These are phyloP conservation scores for Brachymystax lenok DNA, from an alignment of 2,797 vertebrate species.

Conservation along the genomic window DNA sequence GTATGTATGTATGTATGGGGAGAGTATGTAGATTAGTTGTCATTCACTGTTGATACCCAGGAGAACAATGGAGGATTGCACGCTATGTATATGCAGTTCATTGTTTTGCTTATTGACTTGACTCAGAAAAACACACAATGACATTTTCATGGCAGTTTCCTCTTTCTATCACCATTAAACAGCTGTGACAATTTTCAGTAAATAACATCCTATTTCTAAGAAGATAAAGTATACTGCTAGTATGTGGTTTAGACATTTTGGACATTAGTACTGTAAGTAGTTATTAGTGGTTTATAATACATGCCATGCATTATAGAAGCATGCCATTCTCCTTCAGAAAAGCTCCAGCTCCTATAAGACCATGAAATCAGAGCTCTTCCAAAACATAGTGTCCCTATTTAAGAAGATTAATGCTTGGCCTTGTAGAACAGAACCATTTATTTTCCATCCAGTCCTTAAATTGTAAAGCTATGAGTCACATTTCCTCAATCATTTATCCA, in stretches of 20 bases:
- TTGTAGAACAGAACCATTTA: not conserved
- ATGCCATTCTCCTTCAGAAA: slow-evolving; percentile 44
- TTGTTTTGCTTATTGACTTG: too few species aligned
- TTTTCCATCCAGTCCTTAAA: not conserved
- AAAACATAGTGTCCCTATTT: not conserved
- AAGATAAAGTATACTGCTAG: too few species aligned
- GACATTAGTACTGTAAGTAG: slow-evolving; percentile 39
- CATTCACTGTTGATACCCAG: too few species aligned
- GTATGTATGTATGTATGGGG: too few species aligned
- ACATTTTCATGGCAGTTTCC: too few species aligned
- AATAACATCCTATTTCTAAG: too few species aligned
- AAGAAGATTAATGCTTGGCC: slow-evolving; percentile 3
- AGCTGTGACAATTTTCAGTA: too few species aligned
- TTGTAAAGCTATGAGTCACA: slow-evolving; percentile 18
- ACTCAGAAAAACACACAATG: too few species aligned
- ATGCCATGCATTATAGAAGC: slow-evolving; percentile 56
- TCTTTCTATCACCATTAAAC: too few species aligned
- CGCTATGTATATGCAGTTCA: too few species aligned
- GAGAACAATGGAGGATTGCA: too few species aligned
- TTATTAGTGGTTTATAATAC: slow-evolving; percentile 64
- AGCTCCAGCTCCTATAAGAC: slow-evolving; percentile 32
- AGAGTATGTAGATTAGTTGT: too few species aligned
- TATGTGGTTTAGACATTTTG: slow-evolving; percentile 31
- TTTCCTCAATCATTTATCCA: not conserved
- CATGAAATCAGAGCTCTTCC: slow-evolving; percentile 24